These are phyloP conservation scores for Julus scandinavius DNA, from an alignment of 2,888 invertebrate species.

Conservation along the genomic window DNA sequence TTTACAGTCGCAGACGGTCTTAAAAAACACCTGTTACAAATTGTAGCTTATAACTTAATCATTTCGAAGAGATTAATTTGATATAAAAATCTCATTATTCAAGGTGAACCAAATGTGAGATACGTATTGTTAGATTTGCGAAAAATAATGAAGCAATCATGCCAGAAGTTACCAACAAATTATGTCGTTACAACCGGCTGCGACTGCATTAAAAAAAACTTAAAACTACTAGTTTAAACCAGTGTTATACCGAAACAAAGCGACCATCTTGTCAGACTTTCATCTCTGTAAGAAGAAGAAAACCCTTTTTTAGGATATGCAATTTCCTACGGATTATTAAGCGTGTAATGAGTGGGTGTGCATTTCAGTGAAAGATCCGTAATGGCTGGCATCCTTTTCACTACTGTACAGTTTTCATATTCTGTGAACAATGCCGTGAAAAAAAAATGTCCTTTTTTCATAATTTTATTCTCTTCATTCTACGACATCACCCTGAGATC, in stretches of 20 bases:
- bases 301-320: conserved; percentile 22
- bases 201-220: neutral
- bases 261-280: neutral
- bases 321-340: conserved; percentile 28
- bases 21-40: neutral
- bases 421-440: conserved; percentile 46
- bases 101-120: too few relatives aligned
- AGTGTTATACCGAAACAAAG: neutral
- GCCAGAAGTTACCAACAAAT: neutral
- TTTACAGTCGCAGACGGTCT: neutral
- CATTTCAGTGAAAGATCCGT: neutral
- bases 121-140: too few relatives aligned
- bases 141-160: neutral
- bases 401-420: conserved; percentile 44
- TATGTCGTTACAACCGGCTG: neutral
- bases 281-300: neutral
- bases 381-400: conserved; percentile 42
- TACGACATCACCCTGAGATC: conserved; percentile 9
- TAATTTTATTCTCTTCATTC: conserved; percentile 44
- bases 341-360: neutral
- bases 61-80: too few relatives aligned
- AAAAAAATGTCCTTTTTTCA: conserved; percentile 29
- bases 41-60: neutral
- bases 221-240: neutral
- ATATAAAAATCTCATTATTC: too few relatives aligned